phyloP scores from a whole-genome alignment of 1,140 invertebrate species.

The Leptopilina boulardi region DNA sequence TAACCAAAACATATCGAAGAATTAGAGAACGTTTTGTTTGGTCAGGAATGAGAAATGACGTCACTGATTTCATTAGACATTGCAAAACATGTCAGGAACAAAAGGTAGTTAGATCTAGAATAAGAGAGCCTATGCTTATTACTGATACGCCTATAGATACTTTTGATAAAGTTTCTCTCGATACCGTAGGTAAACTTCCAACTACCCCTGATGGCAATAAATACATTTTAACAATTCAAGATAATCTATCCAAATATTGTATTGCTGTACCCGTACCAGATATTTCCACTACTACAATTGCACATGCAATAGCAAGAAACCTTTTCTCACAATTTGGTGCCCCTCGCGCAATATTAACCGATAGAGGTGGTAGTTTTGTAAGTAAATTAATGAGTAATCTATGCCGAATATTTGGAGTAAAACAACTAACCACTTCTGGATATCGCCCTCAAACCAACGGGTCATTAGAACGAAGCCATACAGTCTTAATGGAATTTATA shows the following conservation, averaged over 20 bases:
- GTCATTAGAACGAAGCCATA: too few relatives aligned
- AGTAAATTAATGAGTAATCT: slow-evolving; percentile 1
- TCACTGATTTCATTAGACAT: not conserved
- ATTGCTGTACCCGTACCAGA: slow-evolving; percentile 23
- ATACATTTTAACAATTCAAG: slow-evolving; percentile 49
- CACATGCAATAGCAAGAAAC: not conserved
- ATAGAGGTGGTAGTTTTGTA: slow-evolving; percentile 1
- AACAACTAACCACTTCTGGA: too few relatives aligned
- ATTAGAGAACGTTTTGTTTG: slow-evolving; percentile 2
- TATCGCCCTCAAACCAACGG: too few relatives aligned
- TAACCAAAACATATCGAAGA: too few relatives aligned
- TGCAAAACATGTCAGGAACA: slow-evolving; percentile 3
- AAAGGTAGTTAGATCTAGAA: slow-evolving; percentile 12
- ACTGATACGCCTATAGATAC: slow-evolving; percentile 1
- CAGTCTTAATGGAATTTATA: too few relatives aligned
- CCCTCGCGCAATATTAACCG: not conserved
- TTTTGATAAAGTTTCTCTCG: slow-evolving; percentile 31
- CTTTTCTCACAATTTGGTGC: not conserved
- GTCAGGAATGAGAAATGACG: not conserved
- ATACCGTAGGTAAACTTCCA: slow-evolving; percentile 42
- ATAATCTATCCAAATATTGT: slow-evolving; percentile 50
- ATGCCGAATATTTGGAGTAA: too few relatives aligned
- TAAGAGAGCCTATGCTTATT: slow-evolving; percentile 4
- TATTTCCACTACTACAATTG: too few relatives aligned
- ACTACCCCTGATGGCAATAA: slow-evolving; percentile 39